Evolutionary conservation across 2,888 invertebrate genomes (phyloP), one percentile per base, ranked within the genome.

Genomic region (Epinotia ramella): DNA sequence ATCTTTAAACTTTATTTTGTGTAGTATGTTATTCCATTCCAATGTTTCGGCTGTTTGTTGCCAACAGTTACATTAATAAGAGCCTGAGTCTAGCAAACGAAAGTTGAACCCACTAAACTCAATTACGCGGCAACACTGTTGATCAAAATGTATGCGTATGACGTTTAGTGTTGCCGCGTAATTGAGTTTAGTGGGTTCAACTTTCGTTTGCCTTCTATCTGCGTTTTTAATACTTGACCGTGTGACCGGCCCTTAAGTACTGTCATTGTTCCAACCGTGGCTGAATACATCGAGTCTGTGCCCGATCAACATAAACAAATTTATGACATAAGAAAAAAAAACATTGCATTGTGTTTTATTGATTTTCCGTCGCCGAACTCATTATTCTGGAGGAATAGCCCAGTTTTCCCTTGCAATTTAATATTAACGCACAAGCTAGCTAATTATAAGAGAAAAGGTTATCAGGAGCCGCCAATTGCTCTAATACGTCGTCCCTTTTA

Each of bases 241-340:
- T 70, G 59, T 69, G 20, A 11, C 1, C 3, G 13, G 13, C 20
- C 69, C 40, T 62, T 74, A 65, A 74, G 49, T 65, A n/a, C 68
- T 49, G 59, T 59, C 59, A 67, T n/a, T 56, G 20, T 46, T 20
- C 56, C 64, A 73, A 53, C 40, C 73, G 59, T 78, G 84, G 86
- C 85, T 82, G 82, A 79, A 82, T 80, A 77, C 56, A 20, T 20
- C 46, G 60, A 67, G 77, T 77, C 78, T 78, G 73, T 81, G 85
- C 81, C 82, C 11, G 80, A 83, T 82, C 79, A 80, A 86, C 84
- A 86, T 75, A 77, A 76, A 76, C 85, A 82, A 83, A 84, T 86
- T 86, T 89, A 88, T 90, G 75, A 75, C 75, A 75, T 87, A 90
- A 89, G 86, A 86, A 88, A 89, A 90, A 69, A 88, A 91, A 91